These are phyloP conservation scores for Pachliopta kotzebuea DNA, from an alignment of 2,888 invertebrate genomes.

Conservation along the genomic window DNA sequence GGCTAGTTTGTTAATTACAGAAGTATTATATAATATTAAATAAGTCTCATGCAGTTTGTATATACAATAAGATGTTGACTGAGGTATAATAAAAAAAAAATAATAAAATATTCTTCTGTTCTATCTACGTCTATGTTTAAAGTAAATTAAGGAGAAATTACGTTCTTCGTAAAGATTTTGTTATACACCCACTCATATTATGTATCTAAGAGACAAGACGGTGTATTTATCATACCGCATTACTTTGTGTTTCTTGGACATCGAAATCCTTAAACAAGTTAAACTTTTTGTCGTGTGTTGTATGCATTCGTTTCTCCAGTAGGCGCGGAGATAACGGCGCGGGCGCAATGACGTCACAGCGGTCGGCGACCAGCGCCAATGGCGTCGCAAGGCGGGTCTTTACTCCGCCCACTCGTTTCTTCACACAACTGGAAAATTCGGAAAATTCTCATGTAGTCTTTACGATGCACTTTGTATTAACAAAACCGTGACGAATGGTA, in stretches of 20 bases:
- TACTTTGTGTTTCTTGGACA: not conserved
- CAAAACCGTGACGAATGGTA: conserved; percentile 23
- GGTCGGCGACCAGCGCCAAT: conserved; percentile 65
- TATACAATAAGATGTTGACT: no score
- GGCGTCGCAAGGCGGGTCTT: conserved; percentile 62
- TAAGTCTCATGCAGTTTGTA: not conserved
- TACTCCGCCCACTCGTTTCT: conserved; percentile 63
- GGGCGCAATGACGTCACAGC: conserved; percentile 71
- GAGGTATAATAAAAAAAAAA: no score
- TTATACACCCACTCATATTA: no score
- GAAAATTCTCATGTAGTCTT: conserved; percentile 45
- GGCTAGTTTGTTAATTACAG: conserved; percentile 52
- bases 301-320: conserved; percentile 40
- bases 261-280: conserved; percentile 13
- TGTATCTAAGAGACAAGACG: no score
- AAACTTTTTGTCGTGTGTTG: conserved; percentile 25
- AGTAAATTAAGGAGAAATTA: no score
- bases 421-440: conserved; percentile 55
- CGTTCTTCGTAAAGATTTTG: no score
- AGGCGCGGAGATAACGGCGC: conserved; percentile 44
- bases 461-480: conserved; percentile 21
- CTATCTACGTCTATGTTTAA: no score
- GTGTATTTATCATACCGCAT: not conserved
- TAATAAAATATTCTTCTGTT: no score
- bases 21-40: not conserved